Percentiles rank a stretch among this genome's conserved stretches.
Conservation (phyloP, 2,888 invertebrate species). For the Sisyra terminalis region DNA sequence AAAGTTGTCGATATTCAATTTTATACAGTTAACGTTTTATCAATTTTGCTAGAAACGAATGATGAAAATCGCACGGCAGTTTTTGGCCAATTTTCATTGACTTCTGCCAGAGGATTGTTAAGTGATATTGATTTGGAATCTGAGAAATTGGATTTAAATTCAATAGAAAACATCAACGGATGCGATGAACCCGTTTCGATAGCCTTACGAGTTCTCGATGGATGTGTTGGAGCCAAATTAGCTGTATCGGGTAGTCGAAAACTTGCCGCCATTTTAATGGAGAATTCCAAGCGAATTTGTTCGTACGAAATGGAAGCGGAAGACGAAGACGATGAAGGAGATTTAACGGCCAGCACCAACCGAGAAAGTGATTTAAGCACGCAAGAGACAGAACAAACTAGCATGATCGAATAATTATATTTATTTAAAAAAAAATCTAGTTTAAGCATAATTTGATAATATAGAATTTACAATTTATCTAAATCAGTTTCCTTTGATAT, state of each 20-base stretch:
- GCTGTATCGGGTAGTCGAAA: slow-evolving; percentile 74
- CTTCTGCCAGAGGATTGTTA: slow-evolving; percentile 21
- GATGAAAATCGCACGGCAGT: slow-evolving; percentile 19
- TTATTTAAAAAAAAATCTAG: not conserved
- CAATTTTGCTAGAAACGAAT: slow-evolving; percentile 47
- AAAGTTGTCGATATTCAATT: slow-evolving; percentile 54
- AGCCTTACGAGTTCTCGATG: slow-evolving; percentile 42
- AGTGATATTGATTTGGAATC: not conserved
- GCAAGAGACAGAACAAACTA: slow-evolving; percentile 1
- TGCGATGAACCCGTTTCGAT: slow-evolving; percentile 34
- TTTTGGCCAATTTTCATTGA: slow-evolving; percentile 18
- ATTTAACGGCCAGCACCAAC: slow-evolving; percentile 21
- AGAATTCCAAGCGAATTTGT: slow-evolving; percentile 61
- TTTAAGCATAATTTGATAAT: not conserved
- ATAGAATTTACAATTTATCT: not conserved
- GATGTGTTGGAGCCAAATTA: slow-evolving; percentile 47
- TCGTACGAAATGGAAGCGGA: slow-evolving; percentile 88
- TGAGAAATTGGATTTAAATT: too few species aligned
- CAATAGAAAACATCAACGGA: slow-evolving; percentile 32
- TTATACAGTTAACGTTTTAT: slow-evolving; percentile 53
- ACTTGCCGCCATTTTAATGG: slow-evolving; percentile 72
- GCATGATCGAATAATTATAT: slow-evolving; percentile 5
- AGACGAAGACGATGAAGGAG: slow-evolving; percentile 63
- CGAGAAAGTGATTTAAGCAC: slow-evolving; percentile 15
- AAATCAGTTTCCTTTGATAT: not conserved